Conservation (phyloP, 2,797 vertebrate genomes). For the Diceros bicornis region DNA sequence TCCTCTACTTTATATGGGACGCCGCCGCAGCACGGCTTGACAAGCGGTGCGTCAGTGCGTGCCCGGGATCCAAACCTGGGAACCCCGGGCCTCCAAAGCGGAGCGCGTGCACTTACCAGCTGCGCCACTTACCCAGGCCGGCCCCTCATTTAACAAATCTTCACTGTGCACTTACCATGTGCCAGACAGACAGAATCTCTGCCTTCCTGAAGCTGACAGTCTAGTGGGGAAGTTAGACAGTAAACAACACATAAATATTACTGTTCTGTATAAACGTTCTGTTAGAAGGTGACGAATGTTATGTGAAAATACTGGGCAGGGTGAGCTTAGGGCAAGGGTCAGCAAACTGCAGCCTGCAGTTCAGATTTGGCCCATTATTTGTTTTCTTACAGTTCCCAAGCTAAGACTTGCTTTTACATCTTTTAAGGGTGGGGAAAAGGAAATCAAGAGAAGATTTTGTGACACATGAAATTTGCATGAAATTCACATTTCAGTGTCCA, state of each 20-base stretch:
- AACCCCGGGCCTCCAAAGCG: too few relatives aligned
- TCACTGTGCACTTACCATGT: not conserved
- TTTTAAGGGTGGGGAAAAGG: not conserved
- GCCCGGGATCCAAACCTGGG: too few relatives aligned
- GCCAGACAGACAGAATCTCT: not conserved
- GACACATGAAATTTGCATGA: not conserved
- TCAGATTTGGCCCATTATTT: not conserved
- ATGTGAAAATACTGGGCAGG: not conserved
- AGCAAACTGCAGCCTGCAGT: fast-evolving
- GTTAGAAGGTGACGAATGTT: not conserved
- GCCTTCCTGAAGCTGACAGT: not conserved
- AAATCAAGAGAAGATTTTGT: not conserved
- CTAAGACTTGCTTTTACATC: not conserved
- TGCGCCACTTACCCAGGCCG: too few relatives aligned
- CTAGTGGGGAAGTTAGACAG: not conserved
- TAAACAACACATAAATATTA: not conserved
- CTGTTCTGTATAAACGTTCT: not conserved
- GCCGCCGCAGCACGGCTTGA: too few relatives aligned
- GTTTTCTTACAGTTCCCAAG: not conserved
- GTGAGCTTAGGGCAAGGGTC: not conserved
- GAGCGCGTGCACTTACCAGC: too few relatives aligned
- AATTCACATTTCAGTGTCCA: not conserved
- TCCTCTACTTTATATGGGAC: too few relatives aligned
- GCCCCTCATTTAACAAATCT: not conserved
- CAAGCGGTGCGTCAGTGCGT: too few relatives aligned